A percentile compares a stretch with the other conserved stretches of the same genome.
These are phyloP conservation scores for Criorhina ranunculi DNA, from an alignment of 2,888 invertebrate species.

Conservation along the genomic window DNA sequence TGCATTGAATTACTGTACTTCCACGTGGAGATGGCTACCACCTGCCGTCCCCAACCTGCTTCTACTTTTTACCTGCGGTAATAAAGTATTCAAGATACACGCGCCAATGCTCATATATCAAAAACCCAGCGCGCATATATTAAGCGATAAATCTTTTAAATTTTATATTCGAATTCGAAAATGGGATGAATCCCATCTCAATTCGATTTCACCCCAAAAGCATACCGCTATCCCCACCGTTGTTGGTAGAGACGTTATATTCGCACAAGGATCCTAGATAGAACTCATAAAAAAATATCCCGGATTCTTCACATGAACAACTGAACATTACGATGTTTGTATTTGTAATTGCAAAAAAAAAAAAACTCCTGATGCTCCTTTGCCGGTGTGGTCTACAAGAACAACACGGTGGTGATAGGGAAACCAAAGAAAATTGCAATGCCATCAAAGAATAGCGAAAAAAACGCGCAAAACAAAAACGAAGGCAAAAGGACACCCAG, in stretches of 20 bases:
- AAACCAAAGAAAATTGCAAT: conserved; percentile 51
- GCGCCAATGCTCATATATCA: conserved; percentile 35
- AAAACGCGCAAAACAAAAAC: conserved; percentile 11
- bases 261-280: background rate
- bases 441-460: conserved; percentile 31
- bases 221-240: background rate
- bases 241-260: background rate
- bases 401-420: background rate
- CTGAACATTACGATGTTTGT: conserved; percentile 13
- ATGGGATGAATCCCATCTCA: conserved; percentile 29
- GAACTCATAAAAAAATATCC: conserved; percentile 1
- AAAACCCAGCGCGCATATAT: conserved; percentile 5
- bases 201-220: conserved; percentile 20
- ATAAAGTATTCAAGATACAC: conserved; percentile 31
- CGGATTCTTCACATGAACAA: background rate
- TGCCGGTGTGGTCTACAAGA: conserved; percentile 6
- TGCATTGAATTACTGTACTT: background rate
- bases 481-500: conserved; percentile 21
- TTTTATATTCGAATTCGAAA: conserved; percentile 38
- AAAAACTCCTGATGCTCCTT: conserved; percentile 12
- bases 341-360: conserved; percentile 44
- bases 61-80: background rate
- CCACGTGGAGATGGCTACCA: background rate
- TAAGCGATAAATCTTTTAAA: conserved; percentile 34
- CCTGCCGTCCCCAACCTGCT: background rate